Percentiles rank a stretch among this genome's conserved stretches.
Conservation (phyloP, 2,888 invertebrate species). For the Lasioglossum lativentre region DNA sequence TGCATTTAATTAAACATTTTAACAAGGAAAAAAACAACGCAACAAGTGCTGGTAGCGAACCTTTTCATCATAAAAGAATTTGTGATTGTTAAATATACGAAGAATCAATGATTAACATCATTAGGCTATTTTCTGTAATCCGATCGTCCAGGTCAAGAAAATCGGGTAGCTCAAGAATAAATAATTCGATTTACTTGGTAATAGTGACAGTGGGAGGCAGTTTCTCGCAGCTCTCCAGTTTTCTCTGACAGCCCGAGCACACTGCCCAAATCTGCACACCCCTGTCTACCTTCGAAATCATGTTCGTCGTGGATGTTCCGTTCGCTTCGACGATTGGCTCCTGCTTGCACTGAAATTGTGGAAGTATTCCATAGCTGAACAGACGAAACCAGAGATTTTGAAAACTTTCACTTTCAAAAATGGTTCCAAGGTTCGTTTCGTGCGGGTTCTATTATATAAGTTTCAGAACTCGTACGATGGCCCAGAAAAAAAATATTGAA, state of each 20-base stretch:
- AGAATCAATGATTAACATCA: not conserved
- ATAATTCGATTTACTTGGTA: conserved; percentile 71
- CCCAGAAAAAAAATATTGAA: not conserved
- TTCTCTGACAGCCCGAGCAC: conserved; percentile 72
- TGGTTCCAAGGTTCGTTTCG: not conserved
- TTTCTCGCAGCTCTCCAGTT: conserved; percentile 66
- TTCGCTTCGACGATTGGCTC: conserved; percentile 22
- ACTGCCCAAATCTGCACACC: conserved; percentile 69
- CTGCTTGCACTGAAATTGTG: conserved; percentile 35
- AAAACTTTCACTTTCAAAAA: not conserved
- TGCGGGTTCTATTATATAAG: not conserved
- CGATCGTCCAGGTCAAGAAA: not conserved
- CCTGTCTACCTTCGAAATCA: conserved; percentile 52
- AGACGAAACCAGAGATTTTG: not conserved
- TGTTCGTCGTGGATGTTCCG: conserved; percentile 64
- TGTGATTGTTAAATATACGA: not conserved
- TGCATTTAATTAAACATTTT: no score
- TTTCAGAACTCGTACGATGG: not conserved
- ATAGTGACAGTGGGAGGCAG: conserved; percentile 72
- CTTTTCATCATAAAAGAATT: no score
- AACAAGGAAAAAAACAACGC: no score
- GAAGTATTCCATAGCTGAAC: not conserved
- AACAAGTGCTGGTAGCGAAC: no score
- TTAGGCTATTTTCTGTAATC: not conserved
- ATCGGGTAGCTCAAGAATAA: not conserved